Evolutionary conservation across 2,113 vertebrate genomes (phyloP).

Genomic region (Heterocephalus glaber): DNA sequence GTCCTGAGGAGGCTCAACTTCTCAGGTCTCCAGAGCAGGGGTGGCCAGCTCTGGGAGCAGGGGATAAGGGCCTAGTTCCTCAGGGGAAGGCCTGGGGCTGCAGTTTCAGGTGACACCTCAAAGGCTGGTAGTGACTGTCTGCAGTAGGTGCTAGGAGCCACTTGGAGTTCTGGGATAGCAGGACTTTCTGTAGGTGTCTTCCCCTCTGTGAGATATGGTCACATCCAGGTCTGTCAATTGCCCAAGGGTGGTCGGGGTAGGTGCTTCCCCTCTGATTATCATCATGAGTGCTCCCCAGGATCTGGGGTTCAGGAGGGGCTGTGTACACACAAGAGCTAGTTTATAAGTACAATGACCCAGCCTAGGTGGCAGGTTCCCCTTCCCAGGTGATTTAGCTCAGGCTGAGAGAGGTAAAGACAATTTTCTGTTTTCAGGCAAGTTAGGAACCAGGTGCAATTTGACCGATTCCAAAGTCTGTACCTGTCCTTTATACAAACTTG

Average conservation of each 20-base stretch:
- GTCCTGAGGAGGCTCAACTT: neutral
- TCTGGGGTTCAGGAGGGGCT: accelerated
- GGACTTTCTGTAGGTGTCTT: neutral
- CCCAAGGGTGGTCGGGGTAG: neutral
- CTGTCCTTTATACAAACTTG: neutral
- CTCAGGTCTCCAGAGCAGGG: neutral
- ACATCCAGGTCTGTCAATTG: neutral
- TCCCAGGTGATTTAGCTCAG: neutral
- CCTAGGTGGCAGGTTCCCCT: neutral
- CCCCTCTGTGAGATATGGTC: neutral
- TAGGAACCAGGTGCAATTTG: neutral
- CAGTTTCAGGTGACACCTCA: neutral
- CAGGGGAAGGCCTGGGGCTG: too few relatives aligned
- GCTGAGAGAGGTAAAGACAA: neutral
- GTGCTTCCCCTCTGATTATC: neutral
- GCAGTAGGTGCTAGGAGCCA: neutral
- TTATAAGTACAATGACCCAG: accelerated
- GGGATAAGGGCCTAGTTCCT: neutral
- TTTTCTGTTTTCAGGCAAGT: neutral
- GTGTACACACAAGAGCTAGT: accelerated
- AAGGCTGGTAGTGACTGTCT: neutral
- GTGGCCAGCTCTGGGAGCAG: neutral
- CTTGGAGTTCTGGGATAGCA: neutral
- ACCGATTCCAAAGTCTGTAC: neutral
- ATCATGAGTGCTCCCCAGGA: accelerated